These are phyloP conservation scores for Excalfactoria chinensis DNA, from an alignment of 2,113 vertebrate genomes.

Conservation along the genomic window DNA sequence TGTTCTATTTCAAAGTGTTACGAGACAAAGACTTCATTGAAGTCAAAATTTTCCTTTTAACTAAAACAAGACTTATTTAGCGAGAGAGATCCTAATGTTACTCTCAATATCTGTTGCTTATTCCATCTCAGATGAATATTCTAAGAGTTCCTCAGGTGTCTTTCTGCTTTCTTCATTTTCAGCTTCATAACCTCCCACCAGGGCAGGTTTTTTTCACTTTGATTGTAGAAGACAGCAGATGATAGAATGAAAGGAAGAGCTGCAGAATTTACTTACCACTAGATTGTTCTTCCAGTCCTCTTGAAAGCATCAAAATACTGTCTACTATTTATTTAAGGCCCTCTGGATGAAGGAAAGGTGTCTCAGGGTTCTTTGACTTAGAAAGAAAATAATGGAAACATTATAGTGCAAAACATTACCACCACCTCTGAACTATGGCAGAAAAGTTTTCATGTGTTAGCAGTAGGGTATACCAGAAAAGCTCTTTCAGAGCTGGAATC, in stretches of 20 bases:
- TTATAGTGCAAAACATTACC: not conserved
- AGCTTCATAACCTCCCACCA: not conserved
- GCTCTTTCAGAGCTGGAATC: not conserved
- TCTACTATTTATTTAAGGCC: not conserved
- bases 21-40: not conserved
- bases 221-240: not conserved
- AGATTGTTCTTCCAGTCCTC: not conserved
- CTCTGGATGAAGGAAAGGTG: not conserved
- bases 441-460: not conserved
- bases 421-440: not conserved
- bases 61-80: not conserved
- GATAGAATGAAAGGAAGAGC: not conserved
- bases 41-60: not conserved
- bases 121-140: not conserved
- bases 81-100: not conserved
- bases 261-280: not conserved
- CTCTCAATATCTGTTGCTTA: not conserved
- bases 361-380: not conserved
- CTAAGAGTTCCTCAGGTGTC: not conserved
- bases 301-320: slow-evolving; percentile 1
- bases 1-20: not conserved
- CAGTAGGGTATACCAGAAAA: not conserved
- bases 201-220: not conserved
- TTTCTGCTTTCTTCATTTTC: not conserved
- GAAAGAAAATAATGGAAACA: not conserved